Evolutionary conservation across 1,140 invertebrate genomes (phyloP).

Genomic region (Melitaea cinxia): DNA sequence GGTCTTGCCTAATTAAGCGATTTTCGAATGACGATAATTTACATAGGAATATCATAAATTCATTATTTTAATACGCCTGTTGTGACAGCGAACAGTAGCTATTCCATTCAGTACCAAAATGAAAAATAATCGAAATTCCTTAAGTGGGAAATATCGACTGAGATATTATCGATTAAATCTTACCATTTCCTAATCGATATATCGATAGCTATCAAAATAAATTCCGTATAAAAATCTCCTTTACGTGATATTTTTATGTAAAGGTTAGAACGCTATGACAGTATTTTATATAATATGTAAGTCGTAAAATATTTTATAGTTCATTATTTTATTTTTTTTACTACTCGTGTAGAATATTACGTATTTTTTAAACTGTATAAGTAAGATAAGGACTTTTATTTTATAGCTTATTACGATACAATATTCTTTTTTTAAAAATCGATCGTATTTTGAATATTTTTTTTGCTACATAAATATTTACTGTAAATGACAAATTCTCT

Average conservation of each 20-base stretch:
- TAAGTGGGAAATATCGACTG: slow-evolving; percentile 6
- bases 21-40: slow-evolving; percentile 17
- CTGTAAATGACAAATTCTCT: too few relatives aligned
- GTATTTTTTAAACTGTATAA: background rate
- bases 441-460: too few relatives aligned
- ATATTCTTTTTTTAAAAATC: too few relatives aligned
- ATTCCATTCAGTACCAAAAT: slow-evolving; percentile 22
- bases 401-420: background rate
- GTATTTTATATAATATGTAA: background rate
- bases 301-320: slow-evolving; percentile 1
- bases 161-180: slow-evolving; percentile 13
- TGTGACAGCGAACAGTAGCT: slow-evolving; percentile 22
- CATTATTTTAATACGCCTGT: slow-evolving; percentile 13
- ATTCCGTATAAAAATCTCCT: background rate
- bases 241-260: background rate
- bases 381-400: background rate
- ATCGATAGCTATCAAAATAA: background rate
- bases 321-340: background rate
- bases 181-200: too few relatives aligned
- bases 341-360: background rate
- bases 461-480: too few relatives aligned
- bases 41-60: slow-evolving; percentile 20
- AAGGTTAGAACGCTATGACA: background rate
- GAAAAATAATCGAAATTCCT: slow-evolving; percentile 20
- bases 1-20: slow-evolving; percentile 14